Conservation (phyloP, 1,140 invertebrate genomes). For the Apis mellifera region Amel_HAv3.1 CM009938.2:4195501-4196000, state of each 20-base stretch:
- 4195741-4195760: constrained; percentile 12
- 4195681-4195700: constrained; percentile 20
- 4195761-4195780: not conserved
- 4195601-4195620: not conserved
- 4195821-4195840: constrained; percentile 41
- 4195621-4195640: not conserved
- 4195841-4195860: not conserved
- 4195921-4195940: constrained; percentile 47
- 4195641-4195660: constrained; percentile 34
- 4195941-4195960: constrained; percentile 7
- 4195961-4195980: not conserved
- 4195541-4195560: not conserved
- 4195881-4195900: constrained; percentile 32
- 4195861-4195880: not conserved
- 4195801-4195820: constrained; percentile 53
- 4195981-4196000: not conserved
- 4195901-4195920: constrained; percentile 35
- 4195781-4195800: constrained; percentile 14
- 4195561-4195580: not conserved
- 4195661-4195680: not conserved
- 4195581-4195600: not conserved
- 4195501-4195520: too few species aligned
- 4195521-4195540: too few species aligned
- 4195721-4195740: constrained; percentile 24
- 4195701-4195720: constrained; percentile 45